Percentiles rank a stretch among this genome's conserved stretches.
Conservation (phyloP, 1,140 invertebrate species). For the Rhopalosiphum padi region DNA sequence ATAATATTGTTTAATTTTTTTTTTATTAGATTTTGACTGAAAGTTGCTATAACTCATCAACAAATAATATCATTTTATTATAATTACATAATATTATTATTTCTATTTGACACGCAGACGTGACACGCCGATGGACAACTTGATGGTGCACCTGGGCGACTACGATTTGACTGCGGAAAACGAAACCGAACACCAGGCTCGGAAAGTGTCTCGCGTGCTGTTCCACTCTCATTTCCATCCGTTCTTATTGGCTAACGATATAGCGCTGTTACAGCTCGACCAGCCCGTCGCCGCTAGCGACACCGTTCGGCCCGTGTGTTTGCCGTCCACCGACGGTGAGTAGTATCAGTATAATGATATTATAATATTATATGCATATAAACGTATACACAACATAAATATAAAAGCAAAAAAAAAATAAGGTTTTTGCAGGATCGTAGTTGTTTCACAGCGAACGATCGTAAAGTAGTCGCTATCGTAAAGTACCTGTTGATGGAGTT, state of each 20-base stretch:
- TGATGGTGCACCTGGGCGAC: constrained; percentile 62
- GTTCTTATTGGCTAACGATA: constrained; percentile 66
- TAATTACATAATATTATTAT: not conserved
- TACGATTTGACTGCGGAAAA: constrained; percentile 62
- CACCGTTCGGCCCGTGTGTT: constrained; percentile 67
- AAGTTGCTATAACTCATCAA: no score
- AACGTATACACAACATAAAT: no score
- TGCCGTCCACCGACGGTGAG: constrained; percentile 62
- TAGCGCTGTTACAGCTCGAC: constrained; percentile 68
- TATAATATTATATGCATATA: no score
- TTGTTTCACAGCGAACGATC: no score
- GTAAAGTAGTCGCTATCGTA: no score
- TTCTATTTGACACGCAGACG: constrained; percentile 58
- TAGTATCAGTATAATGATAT: not conserved
- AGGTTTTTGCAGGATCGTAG: no score
- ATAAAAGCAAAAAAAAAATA: no score
- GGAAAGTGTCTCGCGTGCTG: constrained; percentile 62
- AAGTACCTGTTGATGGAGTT: no score
- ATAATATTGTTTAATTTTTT: no score
- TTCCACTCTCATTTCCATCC: constrained; percentile 64
- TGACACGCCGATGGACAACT: constrained; percentile 62
- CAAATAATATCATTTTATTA: no score
- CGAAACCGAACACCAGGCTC: constrained; percentile 62
- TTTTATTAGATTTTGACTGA: no score
- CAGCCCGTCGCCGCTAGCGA: constrained; percentile 64